Evolutionary conservation across 2,888 invertebrate genomes (phyloP).

Genomic region (Chironomus tentans): DNA sequence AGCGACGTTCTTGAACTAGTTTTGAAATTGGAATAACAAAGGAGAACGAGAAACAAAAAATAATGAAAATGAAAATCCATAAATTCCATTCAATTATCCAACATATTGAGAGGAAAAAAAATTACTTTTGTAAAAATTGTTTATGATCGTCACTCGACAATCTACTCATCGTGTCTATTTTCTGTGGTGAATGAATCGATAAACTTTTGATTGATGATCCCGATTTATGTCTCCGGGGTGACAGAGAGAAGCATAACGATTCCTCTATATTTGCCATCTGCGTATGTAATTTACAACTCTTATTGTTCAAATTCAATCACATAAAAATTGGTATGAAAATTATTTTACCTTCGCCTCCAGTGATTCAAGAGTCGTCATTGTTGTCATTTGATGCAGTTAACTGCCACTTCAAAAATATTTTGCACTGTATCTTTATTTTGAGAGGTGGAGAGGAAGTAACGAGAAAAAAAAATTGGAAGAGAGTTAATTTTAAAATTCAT

Average conservation of each 20-base stretch:
- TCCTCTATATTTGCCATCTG: slow-evolving; percentile 82
- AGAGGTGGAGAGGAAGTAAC: too few species aligned
- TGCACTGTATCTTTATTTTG: too few species aligned
- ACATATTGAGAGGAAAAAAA: neutral
- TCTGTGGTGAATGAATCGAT: slow-evolving; percentile 28
- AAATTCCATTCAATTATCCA: neutral
- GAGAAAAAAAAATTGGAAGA: too few species aligned
- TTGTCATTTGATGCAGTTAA: too few species aligned
- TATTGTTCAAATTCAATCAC: neutral
- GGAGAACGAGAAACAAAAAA: neutral
- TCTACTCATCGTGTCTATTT: slow-evolving; percentile 46
- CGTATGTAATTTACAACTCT: neutral
- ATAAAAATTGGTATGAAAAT: neutral
- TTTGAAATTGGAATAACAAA: neutral
- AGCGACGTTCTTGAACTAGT: slow-evolving; percentile 50
- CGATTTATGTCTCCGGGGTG: slow-evolving; percentile 47
- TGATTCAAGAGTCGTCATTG: slow-evolving; percentile 56
- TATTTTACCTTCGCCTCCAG: slow-evolving; percentile 58
- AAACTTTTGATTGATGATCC: slow-evolving; percentile 38
- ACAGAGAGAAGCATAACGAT: slow-evolving; percentile 55
- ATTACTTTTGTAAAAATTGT: slow-evolving; percentile 35
- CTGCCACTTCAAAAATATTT: too few species aligned
- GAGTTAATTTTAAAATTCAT: too few species aligned
- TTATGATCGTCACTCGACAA: slow-evolving; percentile 77
- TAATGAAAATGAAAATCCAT: neutral